Conservation (phyloP, 1,140 invertebrate genomes). For the Thalassaphorura encarpata region DNA sequence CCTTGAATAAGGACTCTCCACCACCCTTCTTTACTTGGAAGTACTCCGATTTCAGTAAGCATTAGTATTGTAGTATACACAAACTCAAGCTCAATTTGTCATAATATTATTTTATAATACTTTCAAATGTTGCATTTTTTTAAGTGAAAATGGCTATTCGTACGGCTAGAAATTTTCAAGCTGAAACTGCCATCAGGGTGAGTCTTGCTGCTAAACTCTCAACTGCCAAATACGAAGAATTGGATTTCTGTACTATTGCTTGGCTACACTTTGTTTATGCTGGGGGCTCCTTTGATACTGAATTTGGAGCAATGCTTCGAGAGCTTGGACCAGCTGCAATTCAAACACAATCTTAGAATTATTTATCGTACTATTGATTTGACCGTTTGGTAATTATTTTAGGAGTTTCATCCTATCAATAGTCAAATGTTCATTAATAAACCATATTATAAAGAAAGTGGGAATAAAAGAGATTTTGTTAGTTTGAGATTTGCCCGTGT, state of each 20-base stretch:
- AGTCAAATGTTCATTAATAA: not conserved
- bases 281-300: not conserved
- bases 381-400: not conserved
- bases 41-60: not conserved
- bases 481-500: too few species aligned
- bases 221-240: not conserved
- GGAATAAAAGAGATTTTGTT: too few species aligned
- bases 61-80: not conserved
- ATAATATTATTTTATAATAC: too few species aligned
- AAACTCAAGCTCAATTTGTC: too few species aligned
- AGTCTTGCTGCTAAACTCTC: not conserved
- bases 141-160: not conserved
- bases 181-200: not conserved
- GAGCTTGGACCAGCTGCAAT: not conserved
- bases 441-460: too few species aligned
- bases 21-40: conserved; percentile 4
- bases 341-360: not conserved
- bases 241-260: not conserved
- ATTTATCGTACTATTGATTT: not conserved
- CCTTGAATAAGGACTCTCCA: not conserved
- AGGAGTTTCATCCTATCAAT: not conserved
- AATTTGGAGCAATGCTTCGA: not conserved
- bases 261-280: conserved; percentile 1
- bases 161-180: not conserved
- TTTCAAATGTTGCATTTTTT: not conserved